Base-by-base conservation (phyloP, 1,140 invertebrate species). In the Drosophila equinoxialis region DNA sequence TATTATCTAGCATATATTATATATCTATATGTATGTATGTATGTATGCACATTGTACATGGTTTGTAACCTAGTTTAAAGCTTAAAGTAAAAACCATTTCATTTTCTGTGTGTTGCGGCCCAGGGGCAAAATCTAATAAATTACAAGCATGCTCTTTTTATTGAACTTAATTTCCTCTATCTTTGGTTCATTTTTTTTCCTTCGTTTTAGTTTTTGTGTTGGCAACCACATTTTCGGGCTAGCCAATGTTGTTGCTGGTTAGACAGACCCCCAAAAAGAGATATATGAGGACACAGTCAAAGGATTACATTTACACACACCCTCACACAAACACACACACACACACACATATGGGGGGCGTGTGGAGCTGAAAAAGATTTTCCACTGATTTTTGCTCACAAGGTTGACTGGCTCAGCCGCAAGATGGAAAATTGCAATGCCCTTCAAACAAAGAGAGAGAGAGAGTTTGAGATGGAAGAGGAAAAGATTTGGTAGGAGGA, bases 131-230 rank as follows among this genome's bases (percentile, higher is more conserved):
- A 51, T 51, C 76, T 73, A 86, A 86, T 86, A 86, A 86, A 86
- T 86, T 86, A 82, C 79, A 71, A 69, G 45, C 45, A 86, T 83
- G 70, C 65, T 73, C 68, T 74, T 86, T 85, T 87, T 85, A 86
- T 86, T 86, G 82, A 86, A 86, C 83, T 87, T 87, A 86, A 86
- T 83, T 86, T 87, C 82, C 79, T 83, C 79, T 82, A 87, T 81
- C 71, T 51, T 51, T 51, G 45, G 17, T 51, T 51, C 13, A 3
- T 7, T 51, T 51, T 7, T 48, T 48, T 13, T 17, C 1, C 17
- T 48, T 20, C 17, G 6, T 48, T 48, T 48, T 48, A 17, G 14
- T 48, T 48, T 48, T 20, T 48, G 45, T 48, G 45, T 48, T 48
- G 45, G 45, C 68, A 67, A 87, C 76, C 79, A 70, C 79, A 77